Base-by-base conservation (phyloP, 2,113 vertebrate species). In the Notothenia coriiceps region DNA sequence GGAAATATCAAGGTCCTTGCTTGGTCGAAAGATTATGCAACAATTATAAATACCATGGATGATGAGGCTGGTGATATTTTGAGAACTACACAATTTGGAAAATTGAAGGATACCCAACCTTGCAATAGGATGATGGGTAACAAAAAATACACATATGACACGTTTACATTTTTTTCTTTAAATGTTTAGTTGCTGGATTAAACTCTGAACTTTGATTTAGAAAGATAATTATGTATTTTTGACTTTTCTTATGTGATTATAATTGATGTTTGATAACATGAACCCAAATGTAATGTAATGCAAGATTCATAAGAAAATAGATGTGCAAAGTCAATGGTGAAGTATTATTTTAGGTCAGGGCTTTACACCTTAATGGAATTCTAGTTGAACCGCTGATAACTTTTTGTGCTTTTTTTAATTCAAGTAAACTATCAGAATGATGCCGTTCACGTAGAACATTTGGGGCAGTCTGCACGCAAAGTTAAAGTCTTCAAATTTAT, bases 401-500 rank as follows among this genome's bases (percentile, higher is more conserved):
- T 2, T 20, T 14, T 56, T 20, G n/a, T 35, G 20, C 3, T 29
- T 65, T 20, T 46, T 63, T 10, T 44, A 43, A 25, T 52, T 43
- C 5, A 15, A 51, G 13, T 46, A 54, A 56, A 35, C n/a, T n/a
- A n/a, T 46, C 3, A 10, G 22, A 56, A 35, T 11, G 20, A 7
- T 54, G 49, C 12, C 57, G 10, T 46, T 15, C 29, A 44, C 46
- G 52, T 1, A 40, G 25, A 74, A 62, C 33, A 62, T 33, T 17
- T 22, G 3, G 22, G 12, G 12, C 13, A 40, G 10, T 17, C 20
- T 59, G 43, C 44, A 49, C 10, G 22, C 14, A n/a, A n/a, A 47
- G 46, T 50, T 6, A 25, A 25, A 51, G 57, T 62, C 56, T 52
- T 73, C 47, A 22, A 43, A 61, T 46, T 73, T 18, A 43, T 43